A percentile compares a stretch with the other conserved stretches of the same genome.
These are phyloP conservation scores for Catamblyrhynchus diadema DNA, from an alignment of 2,797 vertebrate genomes.

Conservation along the genomic window DNA sequence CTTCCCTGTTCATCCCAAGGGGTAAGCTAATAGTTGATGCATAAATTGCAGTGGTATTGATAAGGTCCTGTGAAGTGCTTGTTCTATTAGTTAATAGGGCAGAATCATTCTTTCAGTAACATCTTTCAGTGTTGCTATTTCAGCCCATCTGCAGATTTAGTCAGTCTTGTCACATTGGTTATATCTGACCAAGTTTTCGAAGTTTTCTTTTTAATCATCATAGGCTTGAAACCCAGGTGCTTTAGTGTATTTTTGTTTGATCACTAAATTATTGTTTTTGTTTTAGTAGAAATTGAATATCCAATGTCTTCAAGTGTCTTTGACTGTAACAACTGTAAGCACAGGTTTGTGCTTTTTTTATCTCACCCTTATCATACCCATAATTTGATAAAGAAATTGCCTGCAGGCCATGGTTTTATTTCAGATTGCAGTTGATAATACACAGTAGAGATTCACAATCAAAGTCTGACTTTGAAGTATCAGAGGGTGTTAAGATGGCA, in stretches of 20 bases:
- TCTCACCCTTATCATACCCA: neutral
- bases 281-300: neutral
- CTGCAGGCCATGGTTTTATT: neutral
- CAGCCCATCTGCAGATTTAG: neutral
- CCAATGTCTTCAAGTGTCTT: neutral
- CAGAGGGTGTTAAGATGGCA: neutral
- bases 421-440: neutral
- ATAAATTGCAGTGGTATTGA: neutral
- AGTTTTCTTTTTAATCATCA: neutral
- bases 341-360: neutral
- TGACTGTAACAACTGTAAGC: neutral
- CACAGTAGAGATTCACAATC: neutral
- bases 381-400: neutral
- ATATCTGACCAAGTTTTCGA: neutral
- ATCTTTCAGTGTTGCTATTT: neutral
- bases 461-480: neutral
- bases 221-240: neutral
- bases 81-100: neutral
- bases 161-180: neutral
- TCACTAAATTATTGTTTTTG: neutral
- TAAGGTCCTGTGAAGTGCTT: neutral
- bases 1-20: neutral
- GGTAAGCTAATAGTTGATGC: neutral
- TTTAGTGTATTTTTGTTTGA: neutral
- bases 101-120: neutral